Evolutionary conservation across 2,113 vertebrate genomes (phyloP).

Genomic region (Campylomormyrus numenius): DNA sequence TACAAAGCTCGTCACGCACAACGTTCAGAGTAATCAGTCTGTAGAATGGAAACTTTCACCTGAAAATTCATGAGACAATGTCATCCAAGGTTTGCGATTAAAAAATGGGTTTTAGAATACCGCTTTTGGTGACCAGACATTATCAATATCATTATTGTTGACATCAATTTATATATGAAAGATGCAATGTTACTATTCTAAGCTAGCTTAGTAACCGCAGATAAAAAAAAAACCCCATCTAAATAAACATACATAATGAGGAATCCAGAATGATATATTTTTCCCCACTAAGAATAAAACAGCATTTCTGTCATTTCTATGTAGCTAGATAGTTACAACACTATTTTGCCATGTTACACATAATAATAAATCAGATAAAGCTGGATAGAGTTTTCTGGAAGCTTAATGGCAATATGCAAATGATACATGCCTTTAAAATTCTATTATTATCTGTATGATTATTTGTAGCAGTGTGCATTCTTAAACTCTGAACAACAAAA

Average conservation of each 20-base stretch:
- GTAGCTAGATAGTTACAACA: background rate
- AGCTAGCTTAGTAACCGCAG: background rate
- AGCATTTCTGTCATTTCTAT: background rate
- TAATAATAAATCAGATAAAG: background rate
- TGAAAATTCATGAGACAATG: background rate
- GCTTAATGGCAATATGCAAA: background rate
- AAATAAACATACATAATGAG: background rate
- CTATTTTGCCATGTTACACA: background rate
- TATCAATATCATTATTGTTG: background rate
- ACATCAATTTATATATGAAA: background rate
- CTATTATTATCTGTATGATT: background rate
- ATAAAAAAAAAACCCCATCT: background rate
- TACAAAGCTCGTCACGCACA: background rate
- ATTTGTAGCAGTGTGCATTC: background rate
- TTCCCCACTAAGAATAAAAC: background rate
- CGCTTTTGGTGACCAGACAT: background rate
- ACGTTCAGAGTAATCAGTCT: background rate
- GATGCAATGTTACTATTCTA: background rate
- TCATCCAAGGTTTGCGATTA: background rate
- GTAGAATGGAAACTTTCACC: background rate
- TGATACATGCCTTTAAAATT: background rate
- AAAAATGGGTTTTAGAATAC: background rate
- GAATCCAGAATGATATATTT: background rate
- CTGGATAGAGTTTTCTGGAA: background rate
- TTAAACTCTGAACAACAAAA: background rate